Conservation (phyloP, 2,888 invertebrate genomes). For the Eupithecia dodoneata region DNA sequence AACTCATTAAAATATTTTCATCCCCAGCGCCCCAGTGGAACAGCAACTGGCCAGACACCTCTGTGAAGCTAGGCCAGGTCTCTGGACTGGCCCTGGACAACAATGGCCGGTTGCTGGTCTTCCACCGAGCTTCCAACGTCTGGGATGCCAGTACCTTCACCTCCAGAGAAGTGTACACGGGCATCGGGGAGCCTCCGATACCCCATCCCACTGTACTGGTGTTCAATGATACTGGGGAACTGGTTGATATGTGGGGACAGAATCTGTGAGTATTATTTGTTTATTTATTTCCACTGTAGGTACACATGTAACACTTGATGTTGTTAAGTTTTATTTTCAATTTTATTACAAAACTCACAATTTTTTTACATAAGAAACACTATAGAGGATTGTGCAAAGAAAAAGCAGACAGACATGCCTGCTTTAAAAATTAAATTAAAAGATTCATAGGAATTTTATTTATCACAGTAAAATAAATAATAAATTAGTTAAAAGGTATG, state of each 20-base stretch:
- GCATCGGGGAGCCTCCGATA: conserved; percentile 85
- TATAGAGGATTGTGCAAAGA: no score
- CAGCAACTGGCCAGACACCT: conserved; percentile 82
- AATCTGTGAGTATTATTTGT: conserved; percentile 82
- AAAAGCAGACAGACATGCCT: no score
- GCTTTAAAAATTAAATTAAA: no score
- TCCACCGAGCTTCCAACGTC: conserved; percentile 89
- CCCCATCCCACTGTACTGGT: conserved; percentile 86
- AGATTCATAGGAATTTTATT: no score
- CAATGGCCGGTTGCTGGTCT: conserved; percentile 89
- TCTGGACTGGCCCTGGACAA: conserved; percentile 91
- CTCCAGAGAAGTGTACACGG: conserved; percentile 80
- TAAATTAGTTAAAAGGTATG: no score
- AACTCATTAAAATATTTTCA: not conserved
- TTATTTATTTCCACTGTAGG: no score
- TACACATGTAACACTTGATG: no score
- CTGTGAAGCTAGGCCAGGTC: conserved; percentile 88
- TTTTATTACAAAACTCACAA: no score
- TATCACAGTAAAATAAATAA: no score
- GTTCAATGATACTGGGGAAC: conserved; percentile 85
- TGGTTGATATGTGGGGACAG: conserved; percentile 88
- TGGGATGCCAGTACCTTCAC: conserved; percentile 87
- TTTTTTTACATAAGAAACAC: no score
- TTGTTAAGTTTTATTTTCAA: no score
- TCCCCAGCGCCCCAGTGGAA: conserved; percentile 81